Percentiles rank a stretch among this genome's conserved stretches.
phyloP scores from a whole-genome alignment of 1,140 invertebrate genomes.

The Pantala flavescens region DNA sequence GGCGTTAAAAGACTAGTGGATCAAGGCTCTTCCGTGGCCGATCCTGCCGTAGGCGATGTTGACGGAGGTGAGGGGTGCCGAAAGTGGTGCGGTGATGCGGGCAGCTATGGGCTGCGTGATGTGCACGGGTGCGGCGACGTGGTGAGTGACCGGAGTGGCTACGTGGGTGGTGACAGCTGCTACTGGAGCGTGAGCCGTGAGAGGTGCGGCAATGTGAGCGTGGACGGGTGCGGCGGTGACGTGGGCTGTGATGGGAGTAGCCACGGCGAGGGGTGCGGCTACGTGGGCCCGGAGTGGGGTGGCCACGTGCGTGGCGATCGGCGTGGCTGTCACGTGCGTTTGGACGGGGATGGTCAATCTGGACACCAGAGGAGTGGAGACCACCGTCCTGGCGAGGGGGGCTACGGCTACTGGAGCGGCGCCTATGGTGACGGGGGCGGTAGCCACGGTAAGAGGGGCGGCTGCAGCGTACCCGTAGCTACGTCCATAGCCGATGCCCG shows the following conservation, averaged over 20 bases:
- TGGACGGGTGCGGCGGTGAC: not conserved
- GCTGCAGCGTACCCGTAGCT: not conserved
- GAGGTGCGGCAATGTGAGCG: not conserved
- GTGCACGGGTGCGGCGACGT: not conserved
- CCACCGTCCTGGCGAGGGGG: not conserved
- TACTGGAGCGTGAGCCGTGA: not conserved
- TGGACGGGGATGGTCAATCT: too few species aligned
- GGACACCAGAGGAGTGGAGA: not conserved
- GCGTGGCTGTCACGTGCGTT: too few species aligned
- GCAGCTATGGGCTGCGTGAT: not conserved
- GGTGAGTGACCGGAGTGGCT: not conserved
- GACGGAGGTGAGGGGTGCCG: not conserved
- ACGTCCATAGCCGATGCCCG: not conserved
- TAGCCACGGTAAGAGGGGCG: too few species aligned
- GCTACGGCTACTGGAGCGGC: not conserved
- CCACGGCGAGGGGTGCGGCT: not conserved
- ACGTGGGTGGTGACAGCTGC: not conserved
- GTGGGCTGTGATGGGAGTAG: not conserved
- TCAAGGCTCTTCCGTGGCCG: too few species aligned
- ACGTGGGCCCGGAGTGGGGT: not conserved
- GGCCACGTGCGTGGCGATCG: too few species aligned
- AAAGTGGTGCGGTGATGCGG: not conserved
- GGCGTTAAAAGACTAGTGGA: too few species aligned
- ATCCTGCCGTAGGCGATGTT: not conserved
- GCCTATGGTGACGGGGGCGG: too few species aligned